A percentile compares a stretch with the other conserved stretches of the same genome.
These are phyloP conservation scores for Cryptomyrus ogoouensis DNA, from an alignment of 2,113 vertebrate genomes.

Conservation along the genomic window DNA sequence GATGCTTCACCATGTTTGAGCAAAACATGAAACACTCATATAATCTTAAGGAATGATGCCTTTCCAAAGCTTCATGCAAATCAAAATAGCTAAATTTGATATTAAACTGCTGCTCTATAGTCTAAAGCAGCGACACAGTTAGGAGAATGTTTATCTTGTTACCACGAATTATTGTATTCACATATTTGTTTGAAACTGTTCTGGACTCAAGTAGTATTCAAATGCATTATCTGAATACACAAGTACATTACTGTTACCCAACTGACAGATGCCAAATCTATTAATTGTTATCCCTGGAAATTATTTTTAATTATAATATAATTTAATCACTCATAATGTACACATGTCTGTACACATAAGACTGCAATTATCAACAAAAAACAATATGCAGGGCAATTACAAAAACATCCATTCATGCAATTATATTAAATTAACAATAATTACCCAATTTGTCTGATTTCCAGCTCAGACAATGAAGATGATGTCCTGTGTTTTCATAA, in stretches of 20 bases:
- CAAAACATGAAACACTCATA: background rate
- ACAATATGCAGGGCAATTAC: background rate
- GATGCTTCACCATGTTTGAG: conserved; percentile 2
- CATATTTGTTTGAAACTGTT: background rate
- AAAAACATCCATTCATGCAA: conserved; percentile 13
- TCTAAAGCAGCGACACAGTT: background rate
- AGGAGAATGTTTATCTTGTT: background rate
- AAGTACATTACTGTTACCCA: background rate
- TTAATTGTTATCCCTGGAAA: background rate
- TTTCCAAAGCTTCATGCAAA: background rate
- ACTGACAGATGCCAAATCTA: background rate
- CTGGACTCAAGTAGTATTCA: background rate
- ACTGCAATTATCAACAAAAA: conserved; percentile 4
- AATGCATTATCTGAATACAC: background rate
- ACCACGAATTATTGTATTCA: background rate
- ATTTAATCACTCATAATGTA: conserved; percentile 7
- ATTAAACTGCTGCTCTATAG: background rate
- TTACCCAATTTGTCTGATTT: conserved; percentile 19
- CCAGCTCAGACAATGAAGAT: background rate
- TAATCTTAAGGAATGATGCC: background rate
- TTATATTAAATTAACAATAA: conserved; percentile 18
- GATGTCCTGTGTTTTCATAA: background rate
- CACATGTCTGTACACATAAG: background rate
- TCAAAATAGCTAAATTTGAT: background rate
- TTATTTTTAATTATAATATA: background rate